Evolutionary conservation across 2,888 invertebrate species (phyloP), one percentile per base, ranked within the genome.

Genomic region (Machimus rusticus): DNA sequence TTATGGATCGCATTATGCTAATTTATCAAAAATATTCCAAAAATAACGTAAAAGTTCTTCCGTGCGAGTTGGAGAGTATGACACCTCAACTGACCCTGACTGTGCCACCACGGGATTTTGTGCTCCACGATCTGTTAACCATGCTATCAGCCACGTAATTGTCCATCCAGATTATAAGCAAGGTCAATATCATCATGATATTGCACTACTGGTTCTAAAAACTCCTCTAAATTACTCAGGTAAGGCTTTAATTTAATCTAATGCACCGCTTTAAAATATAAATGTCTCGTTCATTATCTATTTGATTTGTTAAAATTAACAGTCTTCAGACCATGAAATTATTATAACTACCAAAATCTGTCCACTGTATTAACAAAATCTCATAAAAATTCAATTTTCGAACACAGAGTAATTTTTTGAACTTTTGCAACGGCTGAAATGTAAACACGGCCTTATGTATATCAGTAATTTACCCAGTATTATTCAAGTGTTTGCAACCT

Each of bases 111-210:
- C 92, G 19, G 95, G 94, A 89, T 96, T 96, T 93, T 97, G 97
- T 92, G 96, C 96, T 0, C 94, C 95, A 0, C 94, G 95, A 0
- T 94, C 95, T 0, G 95, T 95, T 90, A 95, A 95, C 89, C 94
- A 96, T 89, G 94, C 95, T 89, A 95, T 97, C 82, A 96, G 95
- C 89, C 95, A 95, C 90, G 95, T 97, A 1, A 94, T 96, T 87
- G 95, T 96, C 0, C 96, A 97, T 92, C 96, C 96, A 0, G 95
- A 95, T 55, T 97, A 96, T 90, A 94, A 94, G 89, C 95, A 93
- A 92, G 94, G 93, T 93, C 94, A 93, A 93, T 95, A 92, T 94
- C 95, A 92, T 92, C 95, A 96, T 90, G 96, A 97, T 90, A 95
- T 97, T 89, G 96, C 97, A 0, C 93, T 97, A 85, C 92, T 97